Conservation (phyloP, 2,888 invertebrate species). For the Synanthedon vespiformis region DNA sequence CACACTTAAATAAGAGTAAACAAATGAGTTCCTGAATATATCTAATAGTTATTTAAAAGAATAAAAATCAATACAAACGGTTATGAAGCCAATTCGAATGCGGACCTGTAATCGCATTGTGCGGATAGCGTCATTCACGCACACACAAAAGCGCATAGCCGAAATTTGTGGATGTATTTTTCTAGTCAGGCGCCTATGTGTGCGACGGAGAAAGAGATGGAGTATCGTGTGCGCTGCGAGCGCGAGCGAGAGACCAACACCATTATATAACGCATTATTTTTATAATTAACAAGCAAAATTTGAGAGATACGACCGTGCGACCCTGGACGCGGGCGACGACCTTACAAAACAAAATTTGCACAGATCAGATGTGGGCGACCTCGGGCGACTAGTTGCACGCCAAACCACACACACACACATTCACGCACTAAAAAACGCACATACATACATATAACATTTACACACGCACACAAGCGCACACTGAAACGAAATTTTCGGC, state of each 20-base stretch:
- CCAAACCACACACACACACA: conserved; percentile 20
- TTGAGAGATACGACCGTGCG: conserved; percentile 64
- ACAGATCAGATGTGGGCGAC: conserved; percentile 71
- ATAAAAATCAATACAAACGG: too few relatives aligned
- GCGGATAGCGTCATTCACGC: conserved; percentile 65
- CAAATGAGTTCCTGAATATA: too few relatives aligned
- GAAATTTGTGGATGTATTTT: conserved; percentile 63
- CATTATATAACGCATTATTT: conserved; percentile 71
- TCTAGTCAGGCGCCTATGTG: conserved; percentile 44
- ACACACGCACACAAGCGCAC: conserved; percentile 17
- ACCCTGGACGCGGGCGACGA: conserved; percentile 63
- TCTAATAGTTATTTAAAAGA: too few relatives aligned
- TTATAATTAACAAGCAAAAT: conserved; percentile 70
- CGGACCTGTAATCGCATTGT: conserved; percentile 66
- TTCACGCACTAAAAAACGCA: conserved; percentile 13
- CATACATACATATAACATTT: conserved; percentile 10
- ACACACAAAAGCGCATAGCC: conserved; percentile 48
- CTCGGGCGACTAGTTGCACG: conserved; percentile 61
- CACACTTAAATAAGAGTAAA: too few relatives aligned
- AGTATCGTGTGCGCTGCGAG: conserved; percentile 14
- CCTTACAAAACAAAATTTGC: conserved; percentile 65
- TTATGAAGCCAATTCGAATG: conserved; percentile 19
- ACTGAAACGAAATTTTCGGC: conserved; percentile 47
- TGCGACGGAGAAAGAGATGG: conserved; percentile 43
- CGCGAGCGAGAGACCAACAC: conserved; percentile 28